Evolutionary conservation across 2,888 invertebrate genomes (phyloP).

Genomic region (Timema cristinae): DNA sequence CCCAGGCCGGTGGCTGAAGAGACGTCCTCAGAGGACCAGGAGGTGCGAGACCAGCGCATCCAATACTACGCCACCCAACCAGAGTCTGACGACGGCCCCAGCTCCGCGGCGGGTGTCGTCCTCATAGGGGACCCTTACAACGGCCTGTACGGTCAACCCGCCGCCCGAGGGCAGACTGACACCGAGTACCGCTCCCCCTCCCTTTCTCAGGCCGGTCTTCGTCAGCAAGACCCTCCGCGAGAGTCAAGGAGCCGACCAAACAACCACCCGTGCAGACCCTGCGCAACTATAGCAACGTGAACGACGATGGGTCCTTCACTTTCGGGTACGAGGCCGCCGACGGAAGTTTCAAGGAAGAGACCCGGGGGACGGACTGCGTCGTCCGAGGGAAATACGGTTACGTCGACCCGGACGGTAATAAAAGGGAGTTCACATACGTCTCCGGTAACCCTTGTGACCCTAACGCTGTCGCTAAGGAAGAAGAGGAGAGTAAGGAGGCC

Average conservation of each 20-base stretch:
- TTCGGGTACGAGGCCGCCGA: constrained; percentile 83
- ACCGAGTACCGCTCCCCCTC: constrained; percentile 18
- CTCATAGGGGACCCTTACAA: constrained; percentile 47
- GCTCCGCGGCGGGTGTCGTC: constrained; percentile 39
- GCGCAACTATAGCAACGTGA: constrained; percentile 76
- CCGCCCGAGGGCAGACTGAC: constrained; percentile 33
- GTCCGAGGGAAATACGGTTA: constrained; percentile 85
- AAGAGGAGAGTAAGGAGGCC: constrained; percentile 53
- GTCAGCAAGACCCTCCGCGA: constrained; percentile 42
- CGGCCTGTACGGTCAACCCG: constrained; percentile 47
- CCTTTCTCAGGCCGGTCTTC: constrained; percentile 39
- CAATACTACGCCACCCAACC: constrained; percentile 46
- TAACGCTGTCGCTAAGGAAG: constrained; percentile 69
- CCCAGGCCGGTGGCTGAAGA: constrained; percentile 23
- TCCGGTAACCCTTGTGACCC: constrained; percentile 84
- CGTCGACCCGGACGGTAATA: constrained; percentile 81
- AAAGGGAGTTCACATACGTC: constrained; percentile 80
- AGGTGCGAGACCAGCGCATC: constrained; percentile 41
- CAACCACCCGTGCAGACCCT: constrained; percentile 77
- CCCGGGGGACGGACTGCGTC: constrained; percentile 78
- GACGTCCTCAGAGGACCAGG: constrained; percentile 37
- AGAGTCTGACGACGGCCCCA: constrained; percentile 40
- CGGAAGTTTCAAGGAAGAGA: constrained; percentile 83
- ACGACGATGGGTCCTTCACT: constrained; percentile 79
- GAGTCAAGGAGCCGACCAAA: constrained; percentile 56